A percentile compares a stretch with the other conserved stretches of the same genome.
Conservation (phyloP, 2,888 invertebrate species). For the Campoplex nolae region DNA sequence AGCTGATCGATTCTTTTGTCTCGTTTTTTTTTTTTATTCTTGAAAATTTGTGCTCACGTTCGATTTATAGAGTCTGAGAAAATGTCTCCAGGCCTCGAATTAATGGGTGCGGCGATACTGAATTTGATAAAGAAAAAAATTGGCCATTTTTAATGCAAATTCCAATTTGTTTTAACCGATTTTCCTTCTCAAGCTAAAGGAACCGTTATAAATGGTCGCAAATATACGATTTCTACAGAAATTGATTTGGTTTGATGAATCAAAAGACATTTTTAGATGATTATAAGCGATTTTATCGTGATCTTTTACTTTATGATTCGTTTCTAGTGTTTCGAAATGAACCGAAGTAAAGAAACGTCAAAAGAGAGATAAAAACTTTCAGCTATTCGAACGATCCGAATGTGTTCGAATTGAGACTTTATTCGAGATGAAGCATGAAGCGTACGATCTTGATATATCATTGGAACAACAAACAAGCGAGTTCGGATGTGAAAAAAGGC, state of each 20-base stretch:
- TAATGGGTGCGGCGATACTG: background rate
- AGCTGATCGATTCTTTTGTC: background rate
- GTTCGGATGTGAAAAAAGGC: background rate
- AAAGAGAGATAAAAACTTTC: background rate
- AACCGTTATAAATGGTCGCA: background rate
- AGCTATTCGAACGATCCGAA: background rate
- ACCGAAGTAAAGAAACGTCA: background rate
- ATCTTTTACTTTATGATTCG: background rate
- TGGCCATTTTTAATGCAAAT: too few relatives aligned
- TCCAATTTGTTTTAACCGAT: background rate
- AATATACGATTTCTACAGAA: background rate
- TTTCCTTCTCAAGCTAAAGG: background rate
- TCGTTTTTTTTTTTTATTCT: conserved; percentile 10
- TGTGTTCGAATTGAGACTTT: background rate
- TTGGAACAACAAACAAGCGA: background rate
- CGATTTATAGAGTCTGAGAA: background rate
- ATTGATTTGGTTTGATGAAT: too few relatives aligned
- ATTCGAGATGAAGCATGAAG: too few relatives aligned
- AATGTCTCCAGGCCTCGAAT: background rate
- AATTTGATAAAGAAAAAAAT: background rate
- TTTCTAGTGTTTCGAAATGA: background rate
- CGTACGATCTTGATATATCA: background rate
- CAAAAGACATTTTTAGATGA: too few relatives aligned
- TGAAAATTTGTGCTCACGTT: conserved; percentile 25
- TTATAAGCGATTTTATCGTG: background rate